Percentiles rank a stretch among this genome's conserved stretches.
These are phyloP conservation scores for Heliconius congener DNA, from an alignment of 1,140 invertebrate genomes.

Conservation along the genomic window DNA sequence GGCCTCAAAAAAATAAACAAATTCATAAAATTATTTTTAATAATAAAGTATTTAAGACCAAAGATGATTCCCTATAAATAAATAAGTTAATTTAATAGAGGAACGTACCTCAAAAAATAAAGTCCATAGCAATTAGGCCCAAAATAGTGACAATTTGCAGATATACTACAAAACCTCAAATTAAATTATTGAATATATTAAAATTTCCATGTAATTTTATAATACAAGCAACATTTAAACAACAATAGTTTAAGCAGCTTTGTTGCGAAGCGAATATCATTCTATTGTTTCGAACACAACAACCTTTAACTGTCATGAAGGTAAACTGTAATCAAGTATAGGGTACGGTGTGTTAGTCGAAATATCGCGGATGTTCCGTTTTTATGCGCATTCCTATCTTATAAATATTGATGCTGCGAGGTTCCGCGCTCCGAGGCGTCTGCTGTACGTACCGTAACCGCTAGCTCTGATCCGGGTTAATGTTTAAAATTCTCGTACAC, in stretches of 20 bases:
- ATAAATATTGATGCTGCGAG: slow-evolving; percentile 62
- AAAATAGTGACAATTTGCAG: too few species aligned
- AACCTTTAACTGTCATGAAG: slow-evolving; percentile 12
- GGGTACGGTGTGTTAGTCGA: slow-evolving; percentile 39
- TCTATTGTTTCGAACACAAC: slow-evolving; percentile 8
- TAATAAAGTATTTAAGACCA: too few species aligned
- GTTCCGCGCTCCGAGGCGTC: slow-evolving; percentile 50
- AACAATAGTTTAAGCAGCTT: background rate
- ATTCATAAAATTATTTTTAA: too few species aligned
- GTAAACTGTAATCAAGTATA: slow-evolving; percentile 21
- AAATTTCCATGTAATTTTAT: background rate
- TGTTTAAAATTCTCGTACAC: slow-evolving; percentile 31
- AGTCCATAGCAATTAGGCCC: too few species aligned
- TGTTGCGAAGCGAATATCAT: background rate
- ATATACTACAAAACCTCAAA: background rate
- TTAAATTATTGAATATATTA: background rate
- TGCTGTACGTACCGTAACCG: slow-evolving; percentile 36
- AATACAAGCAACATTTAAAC: background rate
- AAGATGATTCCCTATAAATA: too few species aligned
- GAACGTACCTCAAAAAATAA: too few species aligned
- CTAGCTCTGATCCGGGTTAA: slow-evolving; percentile 55
- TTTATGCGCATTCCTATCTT: slow-evolving; percentile 67
- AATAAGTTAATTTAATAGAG: too few species aligned
- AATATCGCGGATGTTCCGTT: slow-evolving; percentile 67
- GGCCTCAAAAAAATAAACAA: too few species aligned